Conservation (phyloP, 1,140 invertebrate species). For the Mycetomoellerius zeteki region DNA sequence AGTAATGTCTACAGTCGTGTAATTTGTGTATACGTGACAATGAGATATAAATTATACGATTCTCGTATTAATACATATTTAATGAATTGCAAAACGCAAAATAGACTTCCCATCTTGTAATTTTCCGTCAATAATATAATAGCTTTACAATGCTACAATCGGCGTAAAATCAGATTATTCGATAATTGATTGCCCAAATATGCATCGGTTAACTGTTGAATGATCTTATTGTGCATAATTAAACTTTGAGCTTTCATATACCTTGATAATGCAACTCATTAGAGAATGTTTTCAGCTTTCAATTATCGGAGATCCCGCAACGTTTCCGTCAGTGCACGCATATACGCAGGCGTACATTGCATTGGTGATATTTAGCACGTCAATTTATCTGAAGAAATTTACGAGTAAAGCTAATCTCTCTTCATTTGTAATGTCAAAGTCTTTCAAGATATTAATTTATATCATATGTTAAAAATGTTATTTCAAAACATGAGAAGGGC, state of each 20-base stretch:
- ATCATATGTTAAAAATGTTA: background rate
- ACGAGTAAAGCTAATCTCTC: slow-evolving; percentile 42
- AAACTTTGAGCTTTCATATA: slow-evolving; percentile 28
- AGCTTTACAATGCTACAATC: background rate
- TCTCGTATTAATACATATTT: background rate
- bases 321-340: slow-evolving; percentile 36
- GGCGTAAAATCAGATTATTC: slow-evolving; percentile 1
- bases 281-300: slow-evolving; percentile 67
- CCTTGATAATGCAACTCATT: slow-evolving; percentile 58
- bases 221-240: slow-evolving; percentile 62
- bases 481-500: too few relatives aligned
- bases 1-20: background rate
- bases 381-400: slow-evolving; percentile 35
- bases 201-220: slow-evolving; percentile 30
- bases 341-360: background rate
- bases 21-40: background rate
- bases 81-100: background rate
- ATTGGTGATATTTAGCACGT: background rate
- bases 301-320: slow-evolving; percentile 66
- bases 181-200: background rate
- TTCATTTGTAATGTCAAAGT: slow-evolving; percentile 15
- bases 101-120: background rate
- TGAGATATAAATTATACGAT: background rate
- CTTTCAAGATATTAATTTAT: slow-evolving; percentile 29
- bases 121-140: background rate